Percentiles rank a stretch among this genome's conserved stretches.
Evolutionary conservation across 2,888 invertebrate species (phyloP).

Genomic region (Morinoia aosen): DNA sequence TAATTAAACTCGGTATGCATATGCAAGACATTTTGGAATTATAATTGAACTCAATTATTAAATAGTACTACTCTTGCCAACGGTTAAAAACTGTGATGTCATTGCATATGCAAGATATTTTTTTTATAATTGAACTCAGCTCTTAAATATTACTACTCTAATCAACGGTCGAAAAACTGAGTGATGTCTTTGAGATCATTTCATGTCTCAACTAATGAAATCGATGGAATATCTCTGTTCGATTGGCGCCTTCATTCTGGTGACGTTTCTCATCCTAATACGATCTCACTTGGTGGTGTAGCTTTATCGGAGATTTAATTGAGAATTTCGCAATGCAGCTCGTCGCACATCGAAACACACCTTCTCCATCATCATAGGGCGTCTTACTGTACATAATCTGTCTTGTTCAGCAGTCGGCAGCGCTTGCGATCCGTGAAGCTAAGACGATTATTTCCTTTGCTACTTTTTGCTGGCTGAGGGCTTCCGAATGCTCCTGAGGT

Average conservation of each 20-base stretch:
- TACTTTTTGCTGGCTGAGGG: background rate
- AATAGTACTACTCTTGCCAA: too few relatives aligned
- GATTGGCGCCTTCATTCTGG: background rate
- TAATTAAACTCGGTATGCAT: background rate
- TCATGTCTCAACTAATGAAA: background rate
- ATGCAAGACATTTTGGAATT: background rate
- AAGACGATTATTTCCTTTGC: background rate
- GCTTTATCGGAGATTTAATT: background rate
- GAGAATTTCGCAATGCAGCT: background rate
- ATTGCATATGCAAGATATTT: too few relatives aligned
- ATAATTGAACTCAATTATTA: background rate
- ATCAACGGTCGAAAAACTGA: too few relatives aligned
- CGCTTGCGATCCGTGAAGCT: slow-evolving; percentile 1
- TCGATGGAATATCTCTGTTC: background rate
- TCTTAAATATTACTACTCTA: too few relatives aligned
- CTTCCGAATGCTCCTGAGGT: background rate
- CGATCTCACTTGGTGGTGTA: background rate
- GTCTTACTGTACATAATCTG: background rate
- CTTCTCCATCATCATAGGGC: background rate
- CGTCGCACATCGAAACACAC: background rate
- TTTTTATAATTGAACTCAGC: too few relatives aligned
- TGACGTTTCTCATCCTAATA: background rate
- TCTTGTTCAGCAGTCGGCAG: background rate
- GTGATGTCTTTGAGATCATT: too few relatives aligned
- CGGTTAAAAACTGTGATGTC: too few relatives aligned